Base-by-base conservation (phyloP, 1,140 invertebrate genomes). In the Drosophila ficusphila region DNA sequence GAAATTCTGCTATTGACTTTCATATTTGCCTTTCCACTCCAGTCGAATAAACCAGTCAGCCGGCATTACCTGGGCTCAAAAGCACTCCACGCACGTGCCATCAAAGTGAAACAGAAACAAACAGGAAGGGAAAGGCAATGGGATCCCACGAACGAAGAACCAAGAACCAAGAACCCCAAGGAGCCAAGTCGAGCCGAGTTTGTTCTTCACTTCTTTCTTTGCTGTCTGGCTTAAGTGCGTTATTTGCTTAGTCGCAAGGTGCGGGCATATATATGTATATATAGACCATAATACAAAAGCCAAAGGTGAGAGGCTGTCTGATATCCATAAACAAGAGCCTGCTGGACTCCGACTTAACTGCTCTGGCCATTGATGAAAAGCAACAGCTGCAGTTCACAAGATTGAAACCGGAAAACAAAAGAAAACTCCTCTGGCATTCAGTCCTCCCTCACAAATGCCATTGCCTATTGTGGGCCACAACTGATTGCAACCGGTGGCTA, bases 331-430 rank as follows among this genome's bases (percentile, higher is more conserved):
- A 16, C 46, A 52, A 67, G 44, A 19, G 25, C 12, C 9, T 25
- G 2, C 6, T 12, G 4, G 8, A 25, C 23, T 23, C 5, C 18
- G 18, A 31, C 56, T 2, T 46, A 7, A 27, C 34, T 44, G 5
- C 2, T 27, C 25, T 38, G 51, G 29, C 36, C 51, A 31, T 57
- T 74, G 75, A 79, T 76, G 47, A 64, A 70, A 70, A 79, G 46
- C 48, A 64, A 38, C 76, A 79, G 51, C 41, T 70, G 47, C 58
- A 69, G 9, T 29, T 27, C 27, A 33, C 51, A 27, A 75, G 76
- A 79, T 79, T 75, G 41, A 49, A 48, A 48, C 39, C 27, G 70
- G 57, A 76, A 79, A 52, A 69, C 56, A 79, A 47, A 67, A 42
- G 27, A 29, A 18, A 67, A 49, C 61, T 52, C 27, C 25, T 36